Evolutionary conservation across 1,140 invertebrate species (phyloP), one percentile per base, ranked within the genome.

Genomic region (Pseudobourletiella spinata): DNA sequence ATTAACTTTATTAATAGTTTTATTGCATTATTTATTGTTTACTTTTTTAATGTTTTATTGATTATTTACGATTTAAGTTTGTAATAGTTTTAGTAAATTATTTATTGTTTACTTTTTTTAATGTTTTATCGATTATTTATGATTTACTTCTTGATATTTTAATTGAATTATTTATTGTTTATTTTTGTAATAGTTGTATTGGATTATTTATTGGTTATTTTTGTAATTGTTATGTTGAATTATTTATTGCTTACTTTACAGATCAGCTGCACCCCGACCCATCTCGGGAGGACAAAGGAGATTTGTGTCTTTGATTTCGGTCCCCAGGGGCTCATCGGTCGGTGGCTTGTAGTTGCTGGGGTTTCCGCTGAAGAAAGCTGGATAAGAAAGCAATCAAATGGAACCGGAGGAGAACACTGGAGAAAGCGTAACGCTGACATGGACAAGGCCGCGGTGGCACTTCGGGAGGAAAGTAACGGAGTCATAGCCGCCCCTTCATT

Each of bases 201-300:
- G 8, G 16, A 46, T 18, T 18, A 20, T 46, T 46, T 46, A 46
- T 4, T 18, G 4, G 4, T 18, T 46, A 8, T 46, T 46, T 8
- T 18, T 18, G 4, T 46, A 18, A 20, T 46, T 46, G n/a, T 14
- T 46, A 14, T 20, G 8, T 14, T 35, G 28, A 67, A 82, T 30
- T 64, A 73, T 29, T 73, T 76, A 75, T 51, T 68, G 43, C 56
- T 78, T 14, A 63, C 61, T 3, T 76, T 79, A 57, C 57, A 65
- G 28, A 78, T 82, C 60, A 69, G 70, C 52, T 81, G 78, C 64
- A 73, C 71, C 29, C 77, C 78, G 0, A 79, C 75, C 73, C 80
- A 77, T 54, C 69, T 82, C 51, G 86, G 86, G 2, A 71, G 69
- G 26, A 79, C 79, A 1, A 76, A 77, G 28, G 85, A 86, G 73